Evolutionary conservation across 2,888 invertebrate species (phyloP).

Genomic region (Nematopogon swammerdamellus): DNA sequence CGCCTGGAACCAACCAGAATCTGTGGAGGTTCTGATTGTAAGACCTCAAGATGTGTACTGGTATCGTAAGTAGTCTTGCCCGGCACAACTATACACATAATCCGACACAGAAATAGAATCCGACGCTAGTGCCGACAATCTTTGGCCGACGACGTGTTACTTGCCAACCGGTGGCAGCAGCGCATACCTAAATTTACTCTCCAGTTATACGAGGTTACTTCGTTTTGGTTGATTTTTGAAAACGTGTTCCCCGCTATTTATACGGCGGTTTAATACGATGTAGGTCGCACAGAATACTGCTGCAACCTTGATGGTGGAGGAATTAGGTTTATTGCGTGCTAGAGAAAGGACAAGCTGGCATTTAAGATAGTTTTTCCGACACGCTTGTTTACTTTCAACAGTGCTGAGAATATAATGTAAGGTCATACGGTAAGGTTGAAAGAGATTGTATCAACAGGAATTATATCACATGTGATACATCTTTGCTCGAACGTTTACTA

Average conservation of each 20-base stretch:
- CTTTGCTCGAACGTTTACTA: too few relatives aligned
- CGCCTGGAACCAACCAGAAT: too few relatives aligned
- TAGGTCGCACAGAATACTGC: background rate
- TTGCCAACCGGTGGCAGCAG: background rate
- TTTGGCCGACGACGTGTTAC: background rate
- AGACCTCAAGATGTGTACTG: background rate
- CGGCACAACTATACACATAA: background rate
- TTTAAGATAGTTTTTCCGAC: too few relatives aligned
- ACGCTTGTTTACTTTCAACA: too few relatives aligned
- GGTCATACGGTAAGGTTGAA: too few relatives aligned
- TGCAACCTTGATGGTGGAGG: background rate
- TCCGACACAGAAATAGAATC: background rate
- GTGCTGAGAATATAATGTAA: too few relatives aligned
- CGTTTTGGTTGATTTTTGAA: background rate
- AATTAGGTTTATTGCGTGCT: background rate
- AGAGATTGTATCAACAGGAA: too few relatives aligned
- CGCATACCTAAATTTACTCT: background rate
- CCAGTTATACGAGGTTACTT: background rate
- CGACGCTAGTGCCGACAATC: background rate
- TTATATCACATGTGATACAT: too few relatives aligned
- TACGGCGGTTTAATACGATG: background rate
- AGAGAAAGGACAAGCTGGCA: too few relatives aligned
- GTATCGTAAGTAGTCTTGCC: background rate
- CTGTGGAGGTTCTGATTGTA: too few relatives aligned
- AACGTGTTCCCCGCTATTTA: background rate